Evolutionary conservation across 2,888 invertebrate species (phyloP), one percentile per base, ranked within the genome.

Genomic region (Timema podura): DNA sequence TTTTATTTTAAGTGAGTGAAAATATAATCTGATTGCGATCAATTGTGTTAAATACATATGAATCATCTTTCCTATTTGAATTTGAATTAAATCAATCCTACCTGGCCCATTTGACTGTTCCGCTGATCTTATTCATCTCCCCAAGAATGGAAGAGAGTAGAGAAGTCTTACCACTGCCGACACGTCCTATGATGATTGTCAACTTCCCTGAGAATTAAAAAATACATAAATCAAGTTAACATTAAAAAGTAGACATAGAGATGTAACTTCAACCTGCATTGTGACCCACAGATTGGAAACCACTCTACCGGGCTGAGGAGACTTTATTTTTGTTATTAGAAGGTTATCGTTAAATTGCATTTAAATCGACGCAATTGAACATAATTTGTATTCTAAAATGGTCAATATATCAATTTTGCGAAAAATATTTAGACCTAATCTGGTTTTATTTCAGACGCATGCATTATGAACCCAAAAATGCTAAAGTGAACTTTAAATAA

Each of bases 141-240:
- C 93, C 93, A 5, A 93, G 83, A 57, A 93, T 80, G 0, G 93
- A 92, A 13, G 89, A 87, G 1, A 95, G 79, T 61, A 95, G 81
- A 5, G 93, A 92, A 0, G 89, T 87, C 79, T 95, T 95, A 5
- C 95, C 95, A 72, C 90, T 87, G 9, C 93, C 93, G 67, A 91
- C 91, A 75, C 88, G 85, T 0, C 95, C 95, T 44, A 94, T 91
- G 6, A 95, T 86, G 76, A 91, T 84, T 13, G 90, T 89, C 57
- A 91, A 78, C 78, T 89, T 88, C 47, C 89, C 89, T 87, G 75
- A 64, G 30, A 30, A 30, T 30, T 30, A 30, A 30, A 30, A 30
- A 30, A 30, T 2, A 30, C 1, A 30, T 2, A 30, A 30, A 30
- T 30, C 54, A 11, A 64, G 64, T 45, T 7, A 74, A 72, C 6